Conservation (phyloP, 2,113 vertebrate genomes). For the Clarias macrocephalus region DNA sequence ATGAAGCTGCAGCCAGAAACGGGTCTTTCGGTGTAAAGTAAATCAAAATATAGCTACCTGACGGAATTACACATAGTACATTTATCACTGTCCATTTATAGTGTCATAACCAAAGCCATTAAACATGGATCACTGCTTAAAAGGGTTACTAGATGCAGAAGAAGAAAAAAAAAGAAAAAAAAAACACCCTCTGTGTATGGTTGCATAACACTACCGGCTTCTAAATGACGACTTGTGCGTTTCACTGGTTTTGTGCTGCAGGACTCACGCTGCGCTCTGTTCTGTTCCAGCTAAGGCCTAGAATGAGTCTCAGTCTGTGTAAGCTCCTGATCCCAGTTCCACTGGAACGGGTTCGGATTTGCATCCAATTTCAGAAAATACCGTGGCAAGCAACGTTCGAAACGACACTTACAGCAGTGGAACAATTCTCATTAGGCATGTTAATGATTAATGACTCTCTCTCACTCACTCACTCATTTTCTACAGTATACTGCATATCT, state of each 20-base stretch:
- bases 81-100: conserved; percentile 44
- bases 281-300: not conserved
- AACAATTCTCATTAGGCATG: not conserved
- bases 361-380: not conserved
- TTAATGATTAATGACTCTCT: no score
- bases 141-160: conserved; percentile 44
- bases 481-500: no score
- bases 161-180: not conserved
- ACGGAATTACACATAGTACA: conserved; percentile 19
- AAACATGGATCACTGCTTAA: conserved; percentile 57
- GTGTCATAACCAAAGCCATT: conserved; percentile 52
- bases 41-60: conserved; percentile 49
- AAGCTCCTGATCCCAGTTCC: not conserved
- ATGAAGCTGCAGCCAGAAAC: conserved; percentile 60
- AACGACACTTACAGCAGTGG: not conserved
- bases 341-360: not conserved
- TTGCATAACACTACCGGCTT: conserved; percentile 6
- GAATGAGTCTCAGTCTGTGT: not conserved
- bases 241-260: not conserved
- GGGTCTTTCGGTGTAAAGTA: conserved; percentile 57
- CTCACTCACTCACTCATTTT: no score
- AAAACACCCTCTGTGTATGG: not conserved
- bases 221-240: not conserved
- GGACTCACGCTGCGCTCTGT: not conserved
- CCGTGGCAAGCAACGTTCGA: no score